These are phyloP conservation scores for Camponotus fellah DNA, from an alignment of 2,888 invertebrate species.

Conservation along the genomic window DNA sequence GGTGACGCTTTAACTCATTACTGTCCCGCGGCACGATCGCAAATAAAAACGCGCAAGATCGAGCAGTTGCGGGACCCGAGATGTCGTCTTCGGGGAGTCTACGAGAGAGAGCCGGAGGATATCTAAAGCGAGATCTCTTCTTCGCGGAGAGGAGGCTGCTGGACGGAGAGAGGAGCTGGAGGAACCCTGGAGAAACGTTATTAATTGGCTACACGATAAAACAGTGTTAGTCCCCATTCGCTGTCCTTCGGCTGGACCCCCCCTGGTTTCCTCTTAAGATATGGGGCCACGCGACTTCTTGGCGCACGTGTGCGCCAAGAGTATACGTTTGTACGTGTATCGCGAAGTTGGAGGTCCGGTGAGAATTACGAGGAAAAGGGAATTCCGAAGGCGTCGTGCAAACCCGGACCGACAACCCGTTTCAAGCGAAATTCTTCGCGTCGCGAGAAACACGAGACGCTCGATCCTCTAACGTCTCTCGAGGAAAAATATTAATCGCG, in stretches of 20 bases:
- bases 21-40: constrained; percentile 9
- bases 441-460: constrained; percentile 30
- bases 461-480: neutral
- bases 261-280: constrained; percentile 81
- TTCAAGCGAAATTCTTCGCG: constrained; percentile 30
- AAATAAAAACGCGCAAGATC: constrained; percentile 39
- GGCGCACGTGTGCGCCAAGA: constrained; percentile 44
- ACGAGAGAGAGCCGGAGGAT: constrained; percentile 60
- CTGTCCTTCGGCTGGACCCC: constrained; percentile 81
- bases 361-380: constrained; percentile 53
- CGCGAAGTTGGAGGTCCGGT: constrained; percentile 56
- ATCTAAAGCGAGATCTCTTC: constrained; percentile 77
- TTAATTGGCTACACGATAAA: constrained; percentile 85
- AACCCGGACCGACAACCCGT: constrained; percentile 28
- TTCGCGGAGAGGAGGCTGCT: constrained; percentile 66
- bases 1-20: constrained; percentile 29
- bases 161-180: constrained; percentile 56
- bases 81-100: constrained; percentile 62
- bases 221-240: constrained; percentile 83
- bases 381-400: constrained; percentile 40
- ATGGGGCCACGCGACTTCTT: constrained; percentile 83
- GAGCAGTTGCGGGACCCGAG: constrained; percentile 42
- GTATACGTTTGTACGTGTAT: constrained; percentile 30
- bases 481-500: constrained; percentile 3
- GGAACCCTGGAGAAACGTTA: constrained; percentile 78